These are phyloP conservation scores for Camarhynchus parvulus DNA, from an alignment of 2,113 vertebrate genomes.

Conservation along the genomic window DNA sequence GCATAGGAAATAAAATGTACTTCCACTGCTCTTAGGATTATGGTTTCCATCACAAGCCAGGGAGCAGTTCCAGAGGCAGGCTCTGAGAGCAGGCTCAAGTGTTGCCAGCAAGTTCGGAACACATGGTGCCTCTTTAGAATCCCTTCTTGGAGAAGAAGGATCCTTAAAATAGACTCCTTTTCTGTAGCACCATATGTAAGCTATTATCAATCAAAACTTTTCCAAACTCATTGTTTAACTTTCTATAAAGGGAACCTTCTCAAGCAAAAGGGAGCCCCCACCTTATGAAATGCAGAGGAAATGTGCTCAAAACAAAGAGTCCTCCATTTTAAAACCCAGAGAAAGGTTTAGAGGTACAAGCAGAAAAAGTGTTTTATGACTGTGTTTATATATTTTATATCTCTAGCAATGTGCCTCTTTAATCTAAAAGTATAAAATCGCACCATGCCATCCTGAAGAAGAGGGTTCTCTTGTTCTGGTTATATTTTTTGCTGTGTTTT, in stretches of 20 bases:
- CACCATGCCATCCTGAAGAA: neutral
- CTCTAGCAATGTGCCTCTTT: neutral
- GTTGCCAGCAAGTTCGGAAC: neutral
- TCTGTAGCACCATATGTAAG: slow-evolving; percentile 27
- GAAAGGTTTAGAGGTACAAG: neutral
- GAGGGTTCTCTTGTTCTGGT: neutral
- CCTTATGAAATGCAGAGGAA: neutral
- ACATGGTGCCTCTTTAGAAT: slow-evolving; percentile 25
- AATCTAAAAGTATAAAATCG: neutral
- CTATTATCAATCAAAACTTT: slow-evolving; percentile 31
- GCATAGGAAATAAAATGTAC: neutral
- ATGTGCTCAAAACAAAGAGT: neutral
- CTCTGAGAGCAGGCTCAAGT: neutral
- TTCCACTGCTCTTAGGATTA: neutral
- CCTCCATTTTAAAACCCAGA: neutral
- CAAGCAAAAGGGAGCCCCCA: neutral
- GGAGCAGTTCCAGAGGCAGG: neutral
- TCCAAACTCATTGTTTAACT: slow-evolving; percentile 41
- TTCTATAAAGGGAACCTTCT: slow-evolving; percentile 34
- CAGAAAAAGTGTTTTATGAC: neutral
- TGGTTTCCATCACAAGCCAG: neutral
- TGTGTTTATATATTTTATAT: neutral
- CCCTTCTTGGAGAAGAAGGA: neutral
- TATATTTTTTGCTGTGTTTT: neutral
- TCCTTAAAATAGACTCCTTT: slow-evolving; percentile 41